These are phyloP conservation scores for Varanus salvator DNA, from an alignment of 2,113 vertebrate genomes.

Conservation along the genomic window DNA sequence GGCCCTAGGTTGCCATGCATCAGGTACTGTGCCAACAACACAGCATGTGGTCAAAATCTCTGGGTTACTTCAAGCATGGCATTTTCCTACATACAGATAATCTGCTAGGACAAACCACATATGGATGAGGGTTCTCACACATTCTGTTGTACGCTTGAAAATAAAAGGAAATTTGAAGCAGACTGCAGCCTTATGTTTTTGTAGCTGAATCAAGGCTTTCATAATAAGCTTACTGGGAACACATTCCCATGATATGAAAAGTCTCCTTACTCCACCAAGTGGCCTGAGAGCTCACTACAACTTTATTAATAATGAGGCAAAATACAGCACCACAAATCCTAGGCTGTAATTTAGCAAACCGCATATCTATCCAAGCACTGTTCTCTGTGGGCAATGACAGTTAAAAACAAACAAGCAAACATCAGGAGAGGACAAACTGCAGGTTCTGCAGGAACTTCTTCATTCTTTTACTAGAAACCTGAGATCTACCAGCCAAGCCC, in stretches of 20 bases:
- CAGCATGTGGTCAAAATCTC: neutral
- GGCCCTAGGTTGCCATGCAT: neutral
- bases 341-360: no score
- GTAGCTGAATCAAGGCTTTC: neutral
- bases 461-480: no score
- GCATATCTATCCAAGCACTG: no score
- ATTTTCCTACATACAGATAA: neutral
- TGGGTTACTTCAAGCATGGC: neutral
- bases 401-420: neutral
- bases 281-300: conserved; percentile 41
- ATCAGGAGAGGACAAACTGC: no score
- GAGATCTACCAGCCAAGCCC: no score
- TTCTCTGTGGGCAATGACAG: neutral
- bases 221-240: neutral
- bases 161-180: neutral
- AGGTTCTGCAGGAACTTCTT: no score
- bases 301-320: neutral
- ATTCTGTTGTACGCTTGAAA: neutral
- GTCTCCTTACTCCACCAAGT: conserved; percentile 56
- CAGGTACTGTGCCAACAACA: no score
- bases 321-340: accelerated
- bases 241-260: neutral
- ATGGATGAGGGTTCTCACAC: neutral
- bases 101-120: neutral
- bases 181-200: neutral